phyloP scores from a whole-genome alignment of 1,140 invertebrate genomes.

The Drosophila mojavensis region DNA sequence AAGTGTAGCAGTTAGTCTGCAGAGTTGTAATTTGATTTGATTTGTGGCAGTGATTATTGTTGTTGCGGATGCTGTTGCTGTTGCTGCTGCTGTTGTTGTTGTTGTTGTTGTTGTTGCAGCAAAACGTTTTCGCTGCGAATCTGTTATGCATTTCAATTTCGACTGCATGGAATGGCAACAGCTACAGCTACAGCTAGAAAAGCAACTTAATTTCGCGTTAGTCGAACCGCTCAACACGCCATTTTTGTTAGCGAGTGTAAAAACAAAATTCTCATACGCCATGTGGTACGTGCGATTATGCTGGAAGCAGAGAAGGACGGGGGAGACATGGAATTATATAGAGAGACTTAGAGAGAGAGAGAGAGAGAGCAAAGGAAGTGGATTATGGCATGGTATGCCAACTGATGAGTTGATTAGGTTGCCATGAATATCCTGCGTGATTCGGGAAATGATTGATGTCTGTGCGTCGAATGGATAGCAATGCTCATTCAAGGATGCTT shows the following conservation, averaged over 20 bases:
- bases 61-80: not conserved
- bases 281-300: slow-evolving; percentile 37
- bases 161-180: slow-evolving; percentile 37
- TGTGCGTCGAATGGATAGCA: not conserved
- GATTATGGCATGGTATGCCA: slow-evolving; percentile 3
- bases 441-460: slow-evolving; percentile 42
- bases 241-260: slow-evolving; percentile 32
- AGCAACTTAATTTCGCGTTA: slow-evolving; percentile 53
- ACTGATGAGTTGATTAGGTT: slow-evolving; percentile 48
- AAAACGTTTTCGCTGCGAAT: slow-evolving; percentile 28
- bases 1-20: slow-evolving; percentile 5
- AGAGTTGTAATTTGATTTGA: slow-evolving; percentile 65
- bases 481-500: not conserved
- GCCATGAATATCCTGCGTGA: slow-evolving; percentile 28
- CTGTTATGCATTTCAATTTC: slow-evolving; percentile 58
- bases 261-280: slow-evolving; percentile 46
- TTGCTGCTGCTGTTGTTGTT: slow-evolving; percentile 5
- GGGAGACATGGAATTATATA: not conserved
- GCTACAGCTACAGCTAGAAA: not conserved
- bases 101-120: not conserved
- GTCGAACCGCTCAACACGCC: slow-evolving; percentile 12
- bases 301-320: not conserved
- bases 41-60: slow-evolving; percentile 56
- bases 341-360: not conserved
- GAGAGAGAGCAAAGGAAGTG: slow-evolving; percentile 4